Base-by-base conservation (phyloP, 2,888 invertebrate genomes). In the Melolontha melolontha region DNA sequence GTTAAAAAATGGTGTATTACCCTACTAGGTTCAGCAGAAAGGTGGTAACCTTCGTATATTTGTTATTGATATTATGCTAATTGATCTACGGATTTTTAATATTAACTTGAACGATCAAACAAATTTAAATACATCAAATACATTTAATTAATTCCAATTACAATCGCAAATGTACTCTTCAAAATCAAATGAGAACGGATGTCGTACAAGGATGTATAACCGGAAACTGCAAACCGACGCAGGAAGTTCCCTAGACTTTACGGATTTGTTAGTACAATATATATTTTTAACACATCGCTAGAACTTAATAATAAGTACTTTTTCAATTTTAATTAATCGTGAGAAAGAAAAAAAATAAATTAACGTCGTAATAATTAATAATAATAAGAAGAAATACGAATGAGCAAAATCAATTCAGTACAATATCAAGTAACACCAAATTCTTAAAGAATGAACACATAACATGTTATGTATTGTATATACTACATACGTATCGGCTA, bases 191-290 rank as follows among this genome's bases (percentile, higher is more conserved):
- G 72, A 64, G 70, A 71, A 70, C 73, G 73, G 73, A 73, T 73
- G 73, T 68, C 70, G 67, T 71, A 64, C 69, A 69, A 73, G 73
- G 73, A 73, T 73, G 73, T 73, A 69, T 68, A 68, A 71, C 72
- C 73, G 73, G 73, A 73, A 72, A 72, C 72, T 68, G 71, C 64
- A 73, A 63, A 51, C 69, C 72, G 71, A 70, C 73, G 72, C 73
- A 68, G 73, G 73, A 73, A 73, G 72, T 73, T 73, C 72, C 68
- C 73, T 72, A 73, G 73, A 73, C 73, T 72, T 68, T 68, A 67
- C 66, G 69, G 70, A 73, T 73, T 73, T 71, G 71, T 73, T 72
- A 72, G 71, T 71, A 57, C 42, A 27, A 16, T 17, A 44, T 57
- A 42, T 57, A 42, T 41, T 44, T 57, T 57, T 57, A 57, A 57